Evolutionary conservation across 2,888 invertebrate genomes (phyloP), one percentile per base, ranked within the genome.

Genomic region (Leptarthrus brevirostris): DNA sequence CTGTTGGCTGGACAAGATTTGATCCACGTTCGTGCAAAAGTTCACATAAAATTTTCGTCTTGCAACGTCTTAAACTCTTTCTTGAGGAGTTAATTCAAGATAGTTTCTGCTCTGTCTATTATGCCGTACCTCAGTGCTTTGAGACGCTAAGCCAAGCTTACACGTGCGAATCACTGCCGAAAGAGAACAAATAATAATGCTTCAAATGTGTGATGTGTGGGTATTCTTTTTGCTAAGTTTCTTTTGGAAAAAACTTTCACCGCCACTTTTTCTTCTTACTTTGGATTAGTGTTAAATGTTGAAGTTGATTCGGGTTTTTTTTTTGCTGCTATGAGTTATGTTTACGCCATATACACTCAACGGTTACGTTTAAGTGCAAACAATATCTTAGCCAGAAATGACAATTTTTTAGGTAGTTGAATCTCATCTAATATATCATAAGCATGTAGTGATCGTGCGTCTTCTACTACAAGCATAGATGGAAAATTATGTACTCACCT

Each of bases 191-290:
- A 16, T 24, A 56, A 14, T 44, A 52, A 12, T 26, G 2, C 26
- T n/a, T n/a, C n/a, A n/a, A n/a, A n/a, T n/a, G n/a, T n/a, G n/a
- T n/a, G n/a, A n/a, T 24, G 0, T 30, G 16, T 14, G 6, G n/a
- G 56, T 56, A 18, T 8, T 56, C 12, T n/a, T n/a, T n/a, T 30
- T 56, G 24, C 26, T 56, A 30, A 56, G 56, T 14, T 56, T 16
- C 30, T 56, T 56, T 56, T 30, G 56, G 56, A 56, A 26, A 56
- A 56, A 56, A 56, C 56, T 56, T 56, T 56, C 56, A 56, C 56
- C 56, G 56, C 56, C n/a, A 56, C 56, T 56, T 56, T 56, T 56
- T 56, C 56, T 56, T 56, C 10, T 12, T 26, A 10, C 26, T 5
- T 14, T 56, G n/a, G 56, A 26, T n/a, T 54, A n/a, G 14, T 24